Conservation (phyloP, 2,888 invertebrate genomes). For the Ectemnius cavifrons region DNA sequence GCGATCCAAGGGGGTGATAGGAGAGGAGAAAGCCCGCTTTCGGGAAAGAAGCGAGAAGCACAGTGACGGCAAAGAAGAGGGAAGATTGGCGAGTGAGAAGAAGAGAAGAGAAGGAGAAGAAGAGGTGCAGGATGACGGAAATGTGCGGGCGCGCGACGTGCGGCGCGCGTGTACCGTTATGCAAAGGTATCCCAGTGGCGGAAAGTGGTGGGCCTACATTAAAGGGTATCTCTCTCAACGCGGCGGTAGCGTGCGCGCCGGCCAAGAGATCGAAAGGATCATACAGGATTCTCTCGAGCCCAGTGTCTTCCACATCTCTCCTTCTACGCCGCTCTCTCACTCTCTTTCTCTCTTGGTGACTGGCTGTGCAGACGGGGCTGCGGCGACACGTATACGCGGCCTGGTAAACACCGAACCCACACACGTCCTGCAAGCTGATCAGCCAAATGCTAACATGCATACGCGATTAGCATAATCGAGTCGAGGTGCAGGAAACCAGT, state of each 20-base stretch:
- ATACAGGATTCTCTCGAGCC: constrained; percentile 4
- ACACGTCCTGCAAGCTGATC: constrained; percentile 62
- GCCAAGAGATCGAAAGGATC: constrained; percentile 36
- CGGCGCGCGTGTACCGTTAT: constrained; percentile 51
- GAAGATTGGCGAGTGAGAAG: too few relatives aligned
- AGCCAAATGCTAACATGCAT: constrained; percentile 71
- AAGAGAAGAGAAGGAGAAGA: too few relatives aligned
- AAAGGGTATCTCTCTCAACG: constrained; percentile 48
- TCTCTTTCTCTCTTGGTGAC: not conserved
- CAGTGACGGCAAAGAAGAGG: too few relatives aligned
- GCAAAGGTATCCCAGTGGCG: constrained; percentile 52
- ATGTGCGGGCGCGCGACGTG: constrained; percentile 12
- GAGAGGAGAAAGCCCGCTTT: too few relatives aligned
- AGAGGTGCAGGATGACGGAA: constrained; percentile 18
- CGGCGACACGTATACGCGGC: not conserved
- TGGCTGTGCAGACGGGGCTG: not conserved
- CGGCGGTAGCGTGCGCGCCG: constrained; percentile 47
- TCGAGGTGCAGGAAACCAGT: constrained; percentile 75
- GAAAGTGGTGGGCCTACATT: constrained; percentile 53
- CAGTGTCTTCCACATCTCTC: not conserved
- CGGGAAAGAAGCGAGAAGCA: too few relatives aligned
- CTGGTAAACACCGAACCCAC: constrained; percentile 32
- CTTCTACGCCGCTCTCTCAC: not conserved
- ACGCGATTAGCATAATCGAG: constrained; percentile 77
- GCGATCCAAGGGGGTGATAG: too few relatives aligned